Evolutionary conservation across 2,797 vertebrate species (phyloP).

Genomic region (Peromyscus nudipes): DNA sequence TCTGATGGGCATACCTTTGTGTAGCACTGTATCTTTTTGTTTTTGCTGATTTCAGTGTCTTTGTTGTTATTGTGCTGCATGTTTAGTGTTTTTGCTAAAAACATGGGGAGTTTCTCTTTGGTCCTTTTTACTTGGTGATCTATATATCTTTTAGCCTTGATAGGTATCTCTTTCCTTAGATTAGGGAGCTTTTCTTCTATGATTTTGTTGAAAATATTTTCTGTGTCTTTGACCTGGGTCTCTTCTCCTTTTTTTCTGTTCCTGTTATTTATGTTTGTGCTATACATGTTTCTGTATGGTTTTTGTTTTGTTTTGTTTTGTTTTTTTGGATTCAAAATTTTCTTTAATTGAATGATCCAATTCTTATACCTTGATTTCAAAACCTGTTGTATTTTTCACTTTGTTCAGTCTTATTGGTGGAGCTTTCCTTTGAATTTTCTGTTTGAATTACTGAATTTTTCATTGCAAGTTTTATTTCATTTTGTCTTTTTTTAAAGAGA

Average conservation of each 20-base stretch:
- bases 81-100: neutral
- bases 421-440: neutral
- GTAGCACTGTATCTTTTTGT: neutral
- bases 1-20: neutral
- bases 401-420: neutral
- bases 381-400: neutral
- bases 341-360: neutral
- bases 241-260: neutral
- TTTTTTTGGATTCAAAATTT: neutral
- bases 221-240: neutral
- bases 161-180: neutral
- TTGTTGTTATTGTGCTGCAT: too few species aligned
- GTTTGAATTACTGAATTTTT: neutral
- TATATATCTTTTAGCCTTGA: neutral
- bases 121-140: neutral
- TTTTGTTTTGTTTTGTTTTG: neutral
- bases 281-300: neutral
- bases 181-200: neutral
- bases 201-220: neutral
- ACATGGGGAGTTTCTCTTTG: neutral
- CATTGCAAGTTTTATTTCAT: neutral
- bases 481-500: neutral
- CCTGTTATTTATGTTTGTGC: neutral
- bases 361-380: neutral
- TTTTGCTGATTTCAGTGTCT: neutral